A percentile compares a stretch with the other conserved stretches of the same genome.
These are phyloP conservation scores for Herminia tarsipennalis DNA, from an alignment of 2,888 invertebrate species.

Conservation along the genomic window DNA sequence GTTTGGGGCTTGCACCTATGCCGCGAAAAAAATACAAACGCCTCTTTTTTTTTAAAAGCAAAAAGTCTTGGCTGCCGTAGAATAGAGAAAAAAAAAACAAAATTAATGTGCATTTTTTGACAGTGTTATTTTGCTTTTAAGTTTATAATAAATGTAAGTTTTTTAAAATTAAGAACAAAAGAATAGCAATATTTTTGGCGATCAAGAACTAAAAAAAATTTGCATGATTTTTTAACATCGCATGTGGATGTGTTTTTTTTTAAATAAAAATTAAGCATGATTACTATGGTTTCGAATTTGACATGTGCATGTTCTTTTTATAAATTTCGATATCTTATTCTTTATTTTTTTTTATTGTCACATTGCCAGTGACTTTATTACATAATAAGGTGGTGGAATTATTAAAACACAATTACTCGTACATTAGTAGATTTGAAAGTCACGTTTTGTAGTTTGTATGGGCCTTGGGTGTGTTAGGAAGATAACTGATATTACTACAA, in stretches of 20 bases:
- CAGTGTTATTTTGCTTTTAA: constrained; percentile 41
- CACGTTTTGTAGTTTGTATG: constrained; percentile 37
- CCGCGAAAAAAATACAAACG: constrained; percentile 4
- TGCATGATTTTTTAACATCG: constrained; percentile 45
- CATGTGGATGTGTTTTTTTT: constrained; percentile 32
- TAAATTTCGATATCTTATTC: neutral
- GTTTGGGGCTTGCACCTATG: constrained; percentile 39
- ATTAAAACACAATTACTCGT: neutral
- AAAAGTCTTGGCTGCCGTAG: constrained; percentile 47
- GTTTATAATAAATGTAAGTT: constrained; percentile 40
- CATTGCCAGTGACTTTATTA: too few species aligned
- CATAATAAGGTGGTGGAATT: constrained; percentile 32
- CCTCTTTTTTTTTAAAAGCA: constrained; percentile 17
- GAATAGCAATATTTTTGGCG: constrained; percentile 71
- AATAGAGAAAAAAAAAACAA: constrained; percentile 25
- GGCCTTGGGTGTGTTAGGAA: constrained; percentile 16
- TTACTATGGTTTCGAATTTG: constrained; percentile 1
- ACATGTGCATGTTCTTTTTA: constrained; percentile 16
- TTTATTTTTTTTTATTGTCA: constrained; percentile 1
- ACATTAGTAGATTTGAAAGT: constrained; percentile 2
- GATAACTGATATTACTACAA: too few species aligned
- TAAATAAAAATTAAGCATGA: constrained; percentile 29
- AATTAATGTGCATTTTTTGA: constrained; percentile 44
- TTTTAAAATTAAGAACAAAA: constrained; percentile 33
- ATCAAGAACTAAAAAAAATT: constrained; percentile 57